phyloP scores from a whole-genome alignment of 2,797 vertebrate species.

The Taenioides sp. region DNA sequence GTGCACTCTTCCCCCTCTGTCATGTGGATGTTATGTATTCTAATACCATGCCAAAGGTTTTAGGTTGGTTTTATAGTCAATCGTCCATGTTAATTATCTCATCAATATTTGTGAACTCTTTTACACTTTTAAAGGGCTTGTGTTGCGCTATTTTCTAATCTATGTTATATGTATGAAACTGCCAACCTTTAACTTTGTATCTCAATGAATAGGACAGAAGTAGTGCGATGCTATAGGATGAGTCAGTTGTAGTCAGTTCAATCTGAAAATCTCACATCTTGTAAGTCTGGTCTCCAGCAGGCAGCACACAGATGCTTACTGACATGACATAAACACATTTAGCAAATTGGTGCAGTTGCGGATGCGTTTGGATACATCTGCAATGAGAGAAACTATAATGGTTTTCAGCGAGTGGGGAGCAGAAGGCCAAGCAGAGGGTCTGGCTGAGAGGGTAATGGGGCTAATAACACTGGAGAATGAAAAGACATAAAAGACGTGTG shows the following conservation, averaged over 20 bases:
- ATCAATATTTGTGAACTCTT: no score
- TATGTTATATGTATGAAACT: not conserved
- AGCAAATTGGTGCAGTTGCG: slow-evolving; percentile 27
- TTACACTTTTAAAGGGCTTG: no score
- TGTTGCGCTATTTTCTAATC: no score
- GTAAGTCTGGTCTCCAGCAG: slow-evolving; percentile 9
- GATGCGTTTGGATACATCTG: slow-evolving; percentile 53
- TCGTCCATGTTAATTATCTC: no score
- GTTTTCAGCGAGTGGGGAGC: slow-evolving; percentile 52
- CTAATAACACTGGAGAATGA: slow-evolving; percentile 65
- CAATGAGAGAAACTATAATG: slow-evolving; percentile 44
- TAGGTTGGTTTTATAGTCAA: no score
- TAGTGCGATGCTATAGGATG: not conserved
- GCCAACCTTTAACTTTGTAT: not conserved
- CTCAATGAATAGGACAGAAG: not conserved
- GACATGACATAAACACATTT: slow-evolving; percentile 13
- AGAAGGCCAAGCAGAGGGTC: slow-evolving; percentile 61
- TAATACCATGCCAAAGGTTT: no score
- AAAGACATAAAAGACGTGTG: slow-evolving; percentile 64
- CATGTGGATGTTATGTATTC: no score
- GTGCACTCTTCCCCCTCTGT: not conserved
- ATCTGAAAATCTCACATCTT: not conserved
- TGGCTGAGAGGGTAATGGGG: slow-evolving; percentile 64
- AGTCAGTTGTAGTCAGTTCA: not conserved
- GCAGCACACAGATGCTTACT: slow-evolving; percentile 13